These are phyloP conservation scores for Anoplopoma fimbria DNA, from an alignment of 2,113 vertebrate species.

Conservation along the genomic window DNA sequence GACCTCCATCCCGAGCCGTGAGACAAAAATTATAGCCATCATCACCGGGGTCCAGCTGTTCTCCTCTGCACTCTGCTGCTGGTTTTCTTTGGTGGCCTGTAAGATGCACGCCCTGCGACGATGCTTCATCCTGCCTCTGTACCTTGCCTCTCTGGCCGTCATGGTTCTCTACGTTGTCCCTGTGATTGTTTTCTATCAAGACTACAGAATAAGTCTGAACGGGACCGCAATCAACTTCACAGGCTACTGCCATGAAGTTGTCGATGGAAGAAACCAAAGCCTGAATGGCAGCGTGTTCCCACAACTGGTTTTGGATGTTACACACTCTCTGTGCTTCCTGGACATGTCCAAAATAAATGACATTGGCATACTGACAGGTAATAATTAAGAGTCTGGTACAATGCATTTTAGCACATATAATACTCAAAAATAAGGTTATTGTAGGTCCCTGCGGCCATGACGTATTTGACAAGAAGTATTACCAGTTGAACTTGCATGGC, in stretches of 20 bases:
- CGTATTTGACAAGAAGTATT: neutral
- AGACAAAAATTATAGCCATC: conserved; percentile 54
- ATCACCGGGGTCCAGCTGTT: conserved; percentile 72
- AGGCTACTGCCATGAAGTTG: conserved; percentile 45
- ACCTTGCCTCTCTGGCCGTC: conserved; percentile 73
- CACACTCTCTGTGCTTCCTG: conserved; percentile 61
- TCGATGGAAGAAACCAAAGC: conserved; percentile 2
- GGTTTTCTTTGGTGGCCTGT: conserved; percentile 78
- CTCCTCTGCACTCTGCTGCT: conserved; percentile 79
- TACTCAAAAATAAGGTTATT: neutral
- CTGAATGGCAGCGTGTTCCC: conserved; percentile 17
- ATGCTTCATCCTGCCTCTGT: conserved; percentile 79
- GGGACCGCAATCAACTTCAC: conserved; percentile 43
- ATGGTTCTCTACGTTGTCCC: conserved; percentile 63
- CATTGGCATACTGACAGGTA: conserved; percentile 63
- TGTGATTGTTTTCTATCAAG: conserved; percentile 29
- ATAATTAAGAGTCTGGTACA: neutral
- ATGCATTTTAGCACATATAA: neutral
- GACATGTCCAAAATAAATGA: conserved; percentile 28
- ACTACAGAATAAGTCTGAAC: conserved; percentile 14
- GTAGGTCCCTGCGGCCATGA: neutral
- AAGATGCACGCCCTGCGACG: conserved; percentile 82
- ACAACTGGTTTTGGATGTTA: conserved; percentile 60
- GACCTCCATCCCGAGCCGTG: conserved; percentile 27
- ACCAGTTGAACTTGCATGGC: neutral